These are phyloP conservation scores for Pomatorhinus ruficollis DNA, from an alignment of 2,113 vertebrate genomes.

Conservation along the genomic window DNA sequence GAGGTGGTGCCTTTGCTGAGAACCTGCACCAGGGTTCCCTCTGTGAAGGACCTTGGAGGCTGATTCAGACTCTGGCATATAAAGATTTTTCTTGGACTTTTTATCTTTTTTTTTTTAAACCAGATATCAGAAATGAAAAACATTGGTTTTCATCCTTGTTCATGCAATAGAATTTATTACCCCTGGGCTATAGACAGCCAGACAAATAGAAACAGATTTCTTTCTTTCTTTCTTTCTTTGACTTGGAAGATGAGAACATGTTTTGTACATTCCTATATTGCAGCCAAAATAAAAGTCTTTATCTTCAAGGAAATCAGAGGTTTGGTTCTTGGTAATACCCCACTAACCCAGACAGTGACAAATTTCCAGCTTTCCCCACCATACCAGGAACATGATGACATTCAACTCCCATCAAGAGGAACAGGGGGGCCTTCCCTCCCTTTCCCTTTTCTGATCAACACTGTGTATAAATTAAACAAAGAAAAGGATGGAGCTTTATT, in stretches of 20 bases:
- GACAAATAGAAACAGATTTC: slow-evolving; percentile 27
- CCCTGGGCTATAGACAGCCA: background rate
- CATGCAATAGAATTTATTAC: background rate
- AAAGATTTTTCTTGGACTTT: background rate
- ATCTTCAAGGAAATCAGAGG: slow-evolving; percentile 33
- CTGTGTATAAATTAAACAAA: slow-evolving; percentile 41
- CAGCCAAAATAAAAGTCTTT: slow-evolving; percentile 51
- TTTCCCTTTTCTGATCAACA: slow-evolving; percentile 5
- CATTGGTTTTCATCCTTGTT: background rate
- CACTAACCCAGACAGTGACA: background rate
- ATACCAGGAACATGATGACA: background rate
- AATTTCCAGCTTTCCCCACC: slow-evolving; percentile 1
- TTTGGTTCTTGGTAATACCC: slow-evolving; percentile 1
- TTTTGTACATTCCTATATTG: slow-evolving; percentile 34
- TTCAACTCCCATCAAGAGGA: background rate
- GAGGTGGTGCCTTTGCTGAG: background rate
- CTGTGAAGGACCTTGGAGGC: background rate
- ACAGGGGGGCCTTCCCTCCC: background rate
- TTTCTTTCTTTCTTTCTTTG: background rate
- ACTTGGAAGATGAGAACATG: slow-evolving; percentile 19
- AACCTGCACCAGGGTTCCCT: background rate
- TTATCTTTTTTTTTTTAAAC: background rate
- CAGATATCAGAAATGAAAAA: slow-evolving; percentile 24
- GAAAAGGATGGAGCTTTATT: slow-evolving; percentile 29
- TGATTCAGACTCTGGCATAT: background rate